Base-by-base conservation (phyloP, 2,113 vertebrate species). In the Rhinolophus ferrumequinum region DNA sequence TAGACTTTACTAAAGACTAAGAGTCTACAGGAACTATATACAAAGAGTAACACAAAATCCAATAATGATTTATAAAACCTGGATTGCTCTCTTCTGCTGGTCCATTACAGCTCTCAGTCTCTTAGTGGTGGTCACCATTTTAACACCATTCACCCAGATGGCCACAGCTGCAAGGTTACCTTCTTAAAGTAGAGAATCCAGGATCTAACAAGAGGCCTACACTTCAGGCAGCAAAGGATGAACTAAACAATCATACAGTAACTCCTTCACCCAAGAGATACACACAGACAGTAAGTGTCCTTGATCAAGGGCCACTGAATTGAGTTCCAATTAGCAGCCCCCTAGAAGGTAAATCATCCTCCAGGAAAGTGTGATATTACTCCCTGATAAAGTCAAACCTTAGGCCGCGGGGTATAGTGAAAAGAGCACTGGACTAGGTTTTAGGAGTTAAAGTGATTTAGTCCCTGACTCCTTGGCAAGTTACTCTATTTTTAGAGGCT, bases 181-280 rank as follows among this genome's bases (percentile, higher is more conserved):
- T 93, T 62, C 52, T 62, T n/a, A 88, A 69, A 64, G 35, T 44
- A 94, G 69, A 92, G 62, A 79, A 62, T 88, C 60, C 69, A 88
- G 52, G 35, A 14, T 44, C 72, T 66, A 41, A 47, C 44, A 62
- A 19, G 47, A 94, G 19, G 47, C 52, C 60, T 69, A 64, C 26
- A 2, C 24, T 88, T 72, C 70, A 79, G 70, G 15, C 30, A 41
- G 88, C 50, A 80, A 90, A 90, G 50, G 33, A 66, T 73, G 85
- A 73, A 80, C n/a, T 69, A 35, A 79, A n/a, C 30, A 72, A 72
- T 8, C n/a, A 50, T 12, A 7, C 3, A 56, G 18, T 93, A 67
- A 81, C 38, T 73, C 41, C 38, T 58, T 66, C 24, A 76, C 58
- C 35, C 69, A 90, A 54, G 18, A 79, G 41, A 73, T 30, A n/a